Conservation (phyloP, 2,113 vertebrate species). For the Oenanthe melanoleuca region DNA sequence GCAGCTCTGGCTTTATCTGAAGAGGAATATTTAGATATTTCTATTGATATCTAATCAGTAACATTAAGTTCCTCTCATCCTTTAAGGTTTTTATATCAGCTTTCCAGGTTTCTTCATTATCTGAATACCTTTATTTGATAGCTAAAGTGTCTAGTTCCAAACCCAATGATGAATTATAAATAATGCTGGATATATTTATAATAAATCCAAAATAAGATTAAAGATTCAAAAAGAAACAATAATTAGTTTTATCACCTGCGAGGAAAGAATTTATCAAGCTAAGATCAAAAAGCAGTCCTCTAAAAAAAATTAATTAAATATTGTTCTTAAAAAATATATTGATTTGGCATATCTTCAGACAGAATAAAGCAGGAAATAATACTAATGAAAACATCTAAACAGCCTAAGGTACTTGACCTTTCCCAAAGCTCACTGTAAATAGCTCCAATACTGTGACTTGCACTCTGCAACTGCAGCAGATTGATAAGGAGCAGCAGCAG, state of each 20-base stretch:
- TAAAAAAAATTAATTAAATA: neutral
- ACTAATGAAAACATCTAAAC: conserved; percentile 46
- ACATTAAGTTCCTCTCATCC: neutral
- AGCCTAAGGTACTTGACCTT: conserved; percentile 37
- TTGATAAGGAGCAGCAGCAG: conserved; percentile 48
- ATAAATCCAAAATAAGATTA: neutral
- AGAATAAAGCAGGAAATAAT: conserved; percentile 5
- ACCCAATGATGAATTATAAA: neutral
- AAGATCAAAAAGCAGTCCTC: neutral
- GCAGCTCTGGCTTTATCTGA: neutral
- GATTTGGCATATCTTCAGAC: neutral
- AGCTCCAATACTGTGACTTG: conserved; percentile 12
- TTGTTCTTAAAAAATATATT: neutral
- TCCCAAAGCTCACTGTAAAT: conserved; percentile 54
- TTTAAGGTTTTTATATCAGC: neutral
- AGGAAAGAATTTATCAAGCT: neutral
- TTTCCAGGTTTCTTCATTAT: neutral
- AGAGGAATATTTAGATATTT: neutral
- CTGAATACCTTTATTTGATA: neutral
- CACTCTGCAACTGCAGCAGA: conserved; percentile 37
- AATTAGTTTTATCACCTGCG: neutral
- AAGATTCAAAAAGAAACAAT: neutral
- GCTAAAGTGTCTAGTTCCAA: neutral
- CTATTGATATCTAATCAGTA: neutral
- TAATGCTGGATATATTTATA: neutral